Conservation (phyloP, 2,113 vertebrate species). For the Brienomyrus brachyistius region DNA sequence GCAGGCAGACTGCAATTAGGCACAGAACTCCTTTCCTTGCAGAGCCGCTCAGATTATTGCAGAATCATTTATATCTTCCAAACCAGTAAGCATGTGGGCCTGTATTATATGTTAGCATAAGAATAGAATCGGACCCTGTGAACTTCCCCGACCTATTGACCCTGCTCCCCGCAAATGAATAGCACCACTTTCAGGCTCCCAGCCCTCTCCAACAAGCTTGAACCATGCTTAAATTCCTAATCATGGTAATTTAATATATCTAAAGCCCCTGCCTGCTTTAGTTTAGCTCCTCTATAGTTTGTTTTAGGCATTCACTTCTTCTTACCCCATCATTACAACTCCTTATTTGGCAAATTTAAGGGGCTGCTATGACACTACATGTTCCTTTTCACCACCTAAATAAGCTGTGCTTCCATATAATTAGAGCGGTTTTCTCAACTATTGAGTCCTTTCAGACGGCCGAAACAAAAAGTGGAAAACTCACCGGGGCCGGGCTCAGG, state of each 20-base stretch:
- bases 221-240: slow-evolving; percentile 89
- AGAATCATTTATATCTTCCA: slow-evolving; percentile 94
- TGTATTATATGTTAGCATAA: slow-evolving; percentile 87
- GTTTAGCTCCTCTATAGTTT: slow-evolving; percentile 82
- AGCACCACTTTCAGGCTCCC: slow-evolving; percentile 71
- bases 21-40: slow-evolving; percentile 62
- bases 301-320: slow-evolving; percentile 84
- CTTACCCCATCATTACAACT: slow-evolving; percentile 74
- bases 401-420: slow-evolving; percentile 71
- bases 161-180: slow-evolving; percentile 83
- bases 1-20: slow-evolving; percentile 67
- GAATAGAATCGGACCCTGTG: slow-evolving; percentile 88
- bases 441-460: slow-evolving; percentile 69
- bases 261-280: slow-evolving; percentile 83
- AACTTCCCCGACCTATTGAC: slow-evolving; percentile 91
- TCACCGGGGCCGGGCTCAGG: slow-evolving; percentile 54
- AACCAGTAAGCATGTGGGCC: slow-evolving; percentile 76
- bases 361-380: slow-evolving; percentile 69
- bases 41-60: slow-evolving; percentile 76
- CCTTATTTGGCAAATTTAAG: slow-evolving; percentile 73
- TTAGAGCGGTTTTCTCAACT: slow-evolving; percentile 72
- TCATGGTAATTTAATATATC: slow-evolving; percentile 99
- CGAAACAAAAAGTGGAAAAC: slow-evolving; percentile 54
- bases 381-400: slow-evolving; percentile 72
- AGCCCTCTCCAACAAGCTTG: slow-evolving; percentile 81